These are phyloP conservation scores for Tarsius wallacei DNA, from an alignment of 2,797 vertebrate species.

Conservation along the genomic window DNA sequence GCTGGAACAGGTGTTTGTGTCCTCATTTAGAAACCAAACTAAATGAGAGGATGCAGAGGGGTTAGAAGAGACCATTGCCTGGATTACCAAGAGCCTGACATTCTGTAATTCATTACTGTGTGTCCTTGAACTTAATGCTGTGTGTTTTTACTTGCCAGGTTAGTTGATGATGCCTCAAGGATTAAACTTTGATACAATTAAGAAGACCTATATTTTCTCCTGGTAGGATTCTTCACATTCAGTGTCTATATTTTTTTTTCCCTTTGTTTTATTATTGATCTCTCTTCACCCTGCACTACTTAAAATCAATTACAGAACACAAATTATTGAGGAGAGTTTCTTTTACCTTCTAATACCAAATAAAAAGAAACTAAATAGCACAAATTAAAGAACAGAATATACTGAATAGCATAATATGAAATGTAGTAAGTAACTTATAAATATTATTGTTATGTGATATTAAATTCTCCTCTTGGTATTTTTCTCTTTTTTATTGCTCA, in stretches of 20 bases:
- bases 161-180: slow-evolving; percentile 73
- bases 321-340: not conserved
- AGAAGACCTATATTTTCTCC: slow-evolving; percentile 76
- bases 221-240: slow-evolving; percentile 58
- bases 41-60: slow-evolving; percentile 89
- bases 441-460: not conserved
- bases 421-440: not conserved
- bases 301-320: slow-evolving; percentile 71
- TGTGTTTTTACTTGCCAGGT: slow-evolving; percentile 79
- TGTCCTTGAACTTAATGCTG: slow-evolving; percentile 89
- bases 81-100: slow-evolving; percentile 82
- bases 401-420: not conserved
- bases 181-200: slow-evolving; percentile 77
- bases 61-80: slow-evolving; percentile 86
- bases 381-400: not conserved
- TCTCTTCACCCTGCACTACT: slow-evolving; percentile 53
- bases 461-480: not conserved
- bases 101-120: slow-evolving; percentile 86
- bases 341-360: not conserved
- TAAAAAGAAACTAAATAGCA: not conserved
- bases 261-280: slow-evolving; percentile 64
- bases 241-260: not conserved
- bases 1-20: slow-evolving; percentile 92
- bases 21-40: slow-evolving; percentile 91
- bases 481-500: not conserved